Percentiles rank a stretch among this genome's conserved stretches.
phyloP scores from a whole-genome alignment of 2,888 invertebrate genomes.

The Camponotus fellah region DNA sequence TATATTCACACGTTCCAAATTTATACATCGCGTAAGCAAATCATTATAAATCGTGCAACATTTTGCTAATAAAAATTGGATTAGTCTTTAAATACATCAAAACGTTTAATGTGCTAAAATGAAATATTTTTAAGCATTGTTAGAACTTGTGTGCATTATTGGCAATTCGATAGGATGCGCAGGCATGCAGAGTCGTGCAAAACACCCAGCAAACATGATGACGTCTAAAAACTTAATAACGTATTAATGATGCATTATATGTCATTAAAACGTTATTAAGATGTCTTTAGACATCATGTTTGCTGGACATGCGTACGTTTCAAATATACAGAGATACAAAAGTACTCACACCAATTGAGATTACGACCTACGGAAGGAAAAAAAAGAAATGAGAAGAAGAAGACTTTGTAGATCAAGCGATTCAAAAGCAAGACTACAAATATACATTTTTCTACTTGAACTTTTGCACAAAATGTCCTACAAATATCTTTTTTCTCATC shows the following conservation, averaged over 20 bases:
- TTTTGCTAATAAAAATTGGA: neutral
- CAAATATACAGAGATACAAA: slow-evolving; percentile 63
- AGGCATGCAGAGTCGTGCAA: slow-evolving; percentile 53
- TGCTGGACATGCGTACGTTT: slow-evolving; percentile 15
- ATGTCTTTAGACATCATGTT: too few species aligned
- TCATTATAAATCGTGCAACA: neutral
- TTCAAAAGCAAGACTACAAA: slow-evolving; percentile 8
- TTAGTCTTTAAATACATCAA: neutral
- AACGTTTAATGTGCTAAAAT: neutral
- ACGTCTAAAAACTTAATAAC: too few species aligned
- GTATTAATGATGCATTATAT: too few species aligned
- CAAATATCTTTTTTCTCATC: neutral
- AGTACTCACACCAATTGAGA: slow-evolving; percentile 83
- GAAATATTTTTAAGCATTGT: neutral
- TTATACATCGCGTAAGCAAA: neutral
- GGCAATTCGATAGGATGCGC: neutral
- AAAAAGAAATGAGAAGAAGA: slow-evolving; percentile 64
- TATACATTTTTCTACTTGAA: neutral
- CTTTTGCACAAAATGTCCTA: neutral
- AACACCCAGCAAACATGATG: neutral
- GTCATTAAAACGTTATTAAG: too few species aligned
- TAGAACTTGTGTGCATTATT: slow-evolving; percentile 27
- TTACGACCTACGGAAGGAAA: slow-evolving; percentile 81
- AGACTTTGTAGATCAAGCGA: neutral
- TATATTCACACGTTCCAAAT: neutral